A percentile compares a stretch with the other conserved stretches of the same genome.
phyloP scores from a whole-genome alignment of 2,888 invertebrate species.

The Pachymerium ferrugineum region DNA sequence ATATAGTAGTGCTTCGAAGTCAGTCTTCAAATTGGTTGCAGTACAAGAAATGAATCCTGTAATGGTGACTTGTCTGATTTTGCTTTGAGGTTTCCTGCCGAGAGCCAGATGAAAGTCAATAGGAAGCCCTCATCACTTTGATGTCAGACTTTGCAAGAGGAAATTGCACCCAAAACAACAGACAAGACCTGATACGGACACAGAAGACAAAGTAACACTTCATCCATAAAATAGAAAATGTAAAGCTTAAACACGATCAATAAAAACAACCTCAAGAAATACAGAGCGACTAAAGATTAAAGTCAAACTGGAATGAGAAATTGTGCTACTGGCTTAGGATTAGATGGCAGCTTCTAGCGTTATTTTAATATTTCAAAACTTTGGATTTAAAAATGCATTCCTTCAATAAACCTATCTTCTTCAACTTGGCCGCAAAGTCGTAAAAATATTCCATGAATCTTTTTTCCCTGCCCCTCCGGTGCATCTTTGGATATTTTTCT shows the following conservation, averaged over 20 bases:
- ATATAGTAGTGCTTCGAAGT: not conserved
- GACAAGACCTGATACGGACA: not conserved
- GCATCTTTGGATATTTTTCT: not conserved
- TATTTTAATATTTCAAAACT: conserved; percentile 1
- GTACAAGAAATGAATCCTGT: not conserved
- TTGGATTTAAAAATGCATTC: conserved; percentile 5
- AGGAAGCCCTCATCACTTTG: conserved; percentile 21
- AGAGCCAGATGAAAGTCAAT: conserved; percentile 14
- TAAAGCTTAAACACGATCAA: not conserved
- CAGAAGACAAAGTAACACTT: not conserved
- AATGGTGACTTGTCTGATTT: conserved; percentile 2
- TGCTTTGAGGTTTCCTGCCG: conserved; percentile 1
- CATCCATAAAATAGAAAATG: not conserved
- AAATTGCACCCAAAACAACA: not conserved
- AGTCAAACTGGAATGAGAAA: not conserved
- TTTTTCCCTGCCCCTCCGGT: not conserved
- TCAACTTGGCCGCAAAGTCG: not conserved
- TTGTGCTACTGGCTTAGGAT: not conserved
- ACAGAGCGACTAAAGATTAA: not conserved
- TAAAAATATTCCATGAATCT: conserved; percentile 20
- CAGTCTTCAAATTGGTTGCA: not conserved
- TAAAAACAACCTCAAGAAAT: not conserved
- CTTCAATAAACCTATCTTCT: not conserved
- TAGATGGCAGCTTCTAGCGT: not conserved
- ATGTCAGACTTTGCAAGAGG: conserved; percentile 1